Conservation (phyloP, 2,888 invertebrate species). For the Sarcophaga subvicina region DNA sequence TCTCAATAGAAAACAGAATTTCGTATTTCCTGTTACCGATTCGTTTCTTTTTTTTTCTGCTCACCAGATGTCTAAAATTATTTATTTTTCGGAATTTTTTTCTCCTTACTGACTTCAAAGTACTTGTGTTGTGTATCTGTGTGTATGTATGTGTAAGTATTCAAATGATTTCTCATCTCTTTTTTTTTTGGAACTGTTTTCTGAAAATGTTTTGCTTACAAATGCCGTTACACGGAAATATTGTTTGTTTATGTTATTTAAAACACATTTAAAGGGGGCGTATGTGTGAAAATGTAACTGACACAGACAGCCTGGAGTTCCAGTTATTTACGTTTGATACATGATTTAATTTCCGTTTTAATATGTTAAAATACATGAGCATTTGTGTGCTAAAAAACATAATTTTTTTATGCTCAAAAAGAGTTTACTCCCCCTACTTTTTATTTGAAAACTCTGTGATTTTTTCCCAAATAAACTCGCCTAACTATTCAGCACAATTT, state of each 20-base stretch:
- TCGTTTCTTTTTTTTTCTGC: neutral
- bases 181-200: neutral
- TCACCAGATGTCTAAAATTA: neutral
- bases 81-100: neutral
- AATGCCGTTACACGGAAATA: neutral
- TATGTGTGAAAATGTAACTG: neutral
- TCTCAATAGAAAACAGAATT: neutral
- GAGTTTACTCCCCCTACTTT: too few relatives aligned
- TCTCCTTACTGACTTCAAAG: too few relatives aligned
- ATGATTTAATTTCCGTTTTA: conserved; percentile 24
- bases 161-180: too few relatives aligned
- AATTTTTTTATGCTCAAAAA: neutral
- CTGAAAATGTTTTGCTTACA: neutral
- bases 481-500: too few relatives aligned
- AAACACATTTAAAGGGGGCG: neutral
- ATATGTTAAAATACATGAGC: conserved; percentile 5
- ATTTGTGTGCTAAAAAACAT: neutral
- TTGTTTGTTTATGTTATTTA: neutral
- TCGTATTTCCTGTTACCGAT: neutral
- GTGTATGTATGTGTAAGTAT: too few relatives aligned
- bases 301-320: neutral
- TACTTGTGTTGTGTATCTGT: too few relatives aligned
- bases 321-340: neutral
- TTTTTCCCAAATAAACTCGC: too few relatives aligned
- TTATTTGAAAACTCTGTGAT: too few relatives aligned